These are phyloP conservation scores for Limnothrissa miodon DNA, from an alignment of 2,113 vertebrate genomes.

Conservation along the genomic window DNA sequence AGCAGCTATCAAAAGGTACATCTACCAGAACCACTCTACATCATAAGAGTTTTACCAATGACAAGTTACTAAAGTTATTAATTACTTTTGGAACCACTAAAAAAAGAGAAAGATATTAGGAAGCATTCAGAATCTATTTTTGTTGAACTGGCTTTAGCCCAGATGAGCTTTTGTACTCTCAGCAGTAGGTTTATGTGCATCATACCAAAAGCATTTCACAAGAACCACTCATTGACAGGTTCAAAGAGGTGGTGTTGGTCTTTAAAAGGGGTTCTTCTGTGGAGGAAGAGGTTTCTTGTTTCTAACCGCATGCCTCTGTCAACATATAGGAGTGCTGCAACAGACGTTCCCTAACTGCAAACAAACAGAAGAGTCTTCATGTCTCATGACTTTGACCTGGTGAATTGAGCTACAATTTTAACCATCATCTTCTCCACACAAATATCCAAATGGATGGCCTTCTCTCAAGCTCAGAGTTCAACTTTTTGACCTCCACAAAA, in stretches of 20 bases:
- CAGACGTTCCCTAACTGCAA: background rate
- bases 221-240: background rate
- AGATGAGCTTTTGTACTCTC: no score
- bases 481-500: background rate
- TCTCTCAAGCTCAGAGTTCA: background rate
- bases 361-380: background rate
- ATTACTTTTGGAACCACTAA: no score
- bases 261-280: background rate
- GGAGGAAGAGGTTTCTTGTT: background rate
- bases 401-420: background rate
- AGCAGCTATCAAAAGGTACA: background rate
- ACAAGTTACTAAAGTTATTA: no score
- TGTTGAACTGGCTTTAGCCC: no score
- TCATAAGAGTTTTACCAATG: no score
- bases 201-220: slow-evolving; percentile 2
- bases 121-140: no score
- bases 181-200: no score
- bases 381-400: background rate
- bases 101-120: no score
- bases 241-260: background rate
- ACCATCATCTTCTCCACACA: background rate
- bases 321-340: background rate
- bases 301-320: background rate
- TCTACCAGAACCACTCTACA: background rate
- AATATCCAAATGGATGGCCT: background rate